phyloP scores from a whole-genome alignment of 2,888 invertebrate genomes.

The Bellardia bayeri region DNA sequence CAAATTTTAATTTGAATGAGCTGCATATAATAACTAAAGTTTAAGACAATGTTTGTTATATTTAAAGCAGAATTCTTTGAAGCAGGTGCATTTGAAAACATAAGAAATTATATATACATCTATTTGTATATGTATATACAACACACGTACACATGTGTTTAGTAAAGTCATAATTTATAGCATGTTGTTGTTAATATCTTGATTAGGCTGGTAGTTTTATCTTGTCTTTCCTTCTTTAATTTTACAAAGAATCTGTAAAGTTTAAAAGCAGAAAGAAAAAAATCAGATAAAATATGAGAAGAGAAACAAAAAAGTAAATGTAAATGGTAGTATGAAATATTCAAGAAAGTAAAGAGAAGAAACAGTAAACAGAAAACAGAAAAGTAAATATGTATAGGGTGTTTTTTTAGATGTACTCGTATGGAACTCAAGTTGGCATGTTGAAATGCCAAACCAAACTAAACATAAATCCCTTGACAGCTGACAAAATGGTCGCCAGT shows the following conservation, averaged over 20 bases:
- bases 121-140: not conserved
- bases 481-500: too few species aligned
- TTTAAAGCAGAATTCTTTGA: not conserved
- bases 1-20: too few species aligned
- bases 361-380: not conserved
- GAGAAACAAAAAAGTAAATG: not conserved
- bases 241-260: constrained; percentile 1
- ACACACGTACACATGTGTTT: not conserved
- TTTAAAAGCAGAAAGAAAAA: not conserved
- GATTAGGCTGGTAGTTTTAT: constrained; percentile 57
- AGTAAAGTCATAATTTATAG: constrained; percentile 50
- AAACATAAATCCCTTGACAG: too few species aligned
- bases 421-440: too few species aligned
- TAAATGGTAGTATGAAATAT: not conserved
- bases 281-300: not conserved
- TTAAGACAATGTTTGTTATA: too few species aligned
- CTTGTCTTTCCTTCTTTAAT: not conserved
- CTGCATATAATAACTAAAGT: too few species aligned
- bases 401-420: too few species aligned
- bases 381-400: not conserved
- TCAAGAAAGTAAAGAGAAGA: not conserved
- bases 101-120: not conserved
- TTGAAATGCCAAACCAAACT: too few species aligned
- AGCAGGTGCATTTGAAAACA: constrained; percentile 5
- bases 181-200: constrained; percentile 49